Conservation (phyloP, 2,888 invertebrate genomes). For the Tetanocera ferruginea region DNA sequence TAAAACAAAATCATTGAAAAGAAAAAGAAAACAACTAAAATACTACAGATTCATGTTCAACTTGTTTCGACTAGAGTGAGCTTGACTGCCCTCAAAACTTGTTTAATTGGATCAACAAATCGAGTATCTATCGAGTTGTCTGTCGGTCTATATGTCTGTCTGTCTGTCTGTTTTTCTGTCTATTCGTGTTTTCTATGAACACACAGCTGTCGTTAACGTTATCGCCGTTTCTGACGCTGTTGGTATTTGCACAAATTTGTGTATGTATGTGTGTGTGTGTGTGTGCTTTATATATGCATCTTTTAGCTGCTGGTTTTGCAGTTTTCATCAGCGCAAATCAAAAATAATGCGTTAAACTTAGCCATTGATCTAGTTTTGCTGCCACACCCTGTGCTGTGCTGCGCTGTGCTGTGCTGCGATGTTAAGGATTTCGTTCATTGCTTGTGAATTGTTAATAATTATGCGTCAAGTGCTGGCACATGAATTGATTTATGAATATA, state of each 20-base stretch:
- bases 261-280: background rate
- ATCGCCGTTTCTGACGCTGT: no score
- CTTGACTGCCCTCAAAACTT: conserved; percentile 17
- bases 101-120: conserved; percentile 21
- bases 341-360: no score
- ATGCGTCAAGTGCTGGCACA: conserved; percentile 26
- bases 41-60: background rate
- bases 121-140: background rate
- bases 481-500: conserved; percentile 32
- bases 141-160: background rate
- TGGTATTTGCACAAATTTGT: background rate
- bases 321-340: no score
- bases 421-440: no score
- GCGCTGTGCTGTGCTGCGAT: no score
- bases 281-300: background rate
- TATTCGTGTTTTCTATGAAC: no score
- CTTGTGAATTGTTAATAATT: conserved; percentile 7
- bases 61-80: conserved; percentile 11
- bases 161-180: background rate
- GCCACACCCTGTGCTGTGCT: no score
- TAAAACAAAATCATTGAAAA: no score
- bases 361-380: no score
- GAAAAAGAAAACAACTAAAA: background rate
- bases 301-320: no score
- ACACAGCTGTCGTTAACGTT: no score